Evolutionary conservation across 1,140 invertebrate genomes (phyloP), one percentile per base, ranked within the genome.

Genomic region (Drosophila teissieri): DNA sequence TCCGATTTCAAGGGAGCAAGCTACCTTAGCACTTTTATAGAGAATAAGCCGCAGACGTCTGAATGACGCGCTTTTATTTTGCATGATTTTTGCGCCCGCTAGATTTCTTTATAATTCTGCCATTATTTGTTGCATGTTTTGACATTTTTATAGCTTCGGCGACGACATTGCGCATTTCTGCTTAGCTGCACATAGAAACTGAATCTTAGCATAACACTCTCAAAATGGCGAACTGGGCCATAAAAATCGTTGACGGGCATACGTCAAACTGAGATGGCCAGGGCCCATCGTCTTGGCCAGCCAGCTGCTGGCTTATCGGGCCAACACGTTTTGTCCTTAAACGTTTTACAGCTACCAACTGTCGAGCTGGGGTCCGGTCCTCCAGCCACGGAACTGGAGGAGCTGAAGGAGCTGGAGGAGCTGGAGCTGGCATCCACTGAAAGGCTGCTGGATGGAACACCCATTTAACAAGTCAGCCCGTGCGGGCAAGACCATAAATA

Each of bases 381-480:
- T 44, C 6, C 48, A 14, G 27, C 55, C 17, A 24, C n/a, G 58
- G 27, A 61, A 39, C 19, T 19, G 19, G 19, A 19, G 19, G 19
- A 19, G 19, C 19, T 19, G 19, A 19, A 19, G 19, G 19, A 19
- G 19, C 19, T 19, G 58, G 27, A 61, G 24, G 4, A 24, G 24
- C 62, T 40, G 27, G 45, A 24, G 15, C 40, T 22, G 40, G 31
- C 55, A 58, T 60, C 70, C 65, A 58, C 36, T 46, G 46, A 40
- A 37, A 63, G 52, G 58, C 42, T 54, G 73, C 55, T 65, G 79
- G 52, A 90, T 75, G 84, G 62, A 90, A 90, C 86, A 90, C 86
- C 86, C 86, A 90, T 90, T 90, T 90, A 90, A 90, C 86, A 90
- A 90, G 86, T 90, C 86, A 90, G 52, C 79, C 67, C 65, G 67